phyloP scores from a whole-genome alignment of 2,113 vertebrate species.

The Stegostoma tigrinum region DNA sequence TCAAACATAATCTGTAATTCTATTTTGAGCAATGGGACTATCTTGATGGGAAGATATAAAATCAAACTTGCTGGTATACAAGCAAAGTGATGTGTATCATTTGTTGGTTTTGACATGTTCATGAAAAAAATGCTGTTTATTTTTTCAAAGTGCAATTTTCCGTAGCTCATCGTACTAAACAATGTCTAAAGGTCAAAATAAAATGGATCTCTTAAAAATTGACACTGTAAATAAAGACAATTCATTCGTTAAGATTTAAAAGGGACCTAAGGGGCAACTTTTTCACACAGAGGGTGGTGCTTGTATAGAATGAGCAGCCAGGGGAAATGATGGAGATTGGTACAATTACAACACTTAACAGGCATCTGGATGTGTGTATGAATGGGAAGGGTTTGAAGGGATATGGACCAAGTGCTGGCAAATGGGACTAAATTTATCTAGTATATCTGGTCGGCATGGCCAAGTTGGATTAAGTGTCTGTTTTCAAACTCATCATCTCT shows the following conservation, averaged over 20 bases:
- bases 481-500: no score
- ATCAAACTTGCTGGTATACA: background rate
- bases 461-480: no score
- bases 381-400: no score
- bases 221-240: background rate
- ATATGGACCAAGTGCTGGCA: no score
- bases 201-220: background rate
- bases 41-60: background rate
- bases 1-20: background rate
- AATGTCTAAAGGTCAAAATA: background rate
- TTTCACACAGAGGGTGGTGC: no score
- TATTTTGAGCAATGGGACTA: background rate
- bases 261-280: no score
- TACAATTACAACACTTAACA: no score
- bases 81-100: background rate
- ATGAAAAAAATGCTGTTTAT: background rate
- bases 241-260: background rate
- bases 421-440: no score
- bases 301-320: no score
- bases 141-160: background rate
- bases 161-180: background rate
- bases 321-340: no score
- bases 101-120: background rate
- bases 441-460: no score
- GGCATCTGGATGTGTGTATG: no score